Evolutionary conservation across 2,888 invertebrate species (phyloP), one percentile per base, ranked within the genome.

Genomic region (Lamellibrachia satsuma): DNA sequence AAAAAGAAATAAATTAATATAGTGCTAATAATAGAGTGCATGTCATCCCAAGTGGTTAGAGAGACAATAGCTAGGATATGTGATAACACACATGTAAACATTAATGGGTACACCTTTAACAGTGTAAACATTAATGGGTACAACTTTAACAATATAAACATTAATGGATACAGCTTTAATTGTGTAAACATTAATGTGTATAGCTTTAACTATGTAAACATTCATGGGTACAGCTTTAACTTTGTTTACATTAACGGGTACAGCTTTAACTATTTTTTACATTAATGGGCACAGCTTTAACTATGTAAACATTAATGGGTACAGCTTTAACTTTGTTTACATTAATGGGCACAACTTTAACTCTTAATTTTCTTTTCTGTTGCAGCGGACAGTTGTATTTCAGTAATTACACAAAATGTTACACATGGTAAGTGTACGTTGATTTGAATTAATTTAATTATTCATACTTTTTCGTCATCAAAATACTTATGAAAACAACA

Each of bases 401-500:
- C 75, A 75, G 75, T 75, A 75, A 75, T n/a, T 75, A 75, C 75
- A 75, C 75, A 75, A 75, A 75, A 75, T 75, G 75, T 75, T 75
- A 75, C 22, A 75, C 11, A 22, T 75, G 75, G 75, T 75, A 75
- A 75, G 75, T 75, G 75, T 39, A 39, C 39, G 39, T 75, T 75
- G 75, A 75, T 75, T 75, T 75, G 75, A 75, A 75, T 75, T n/a
- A 75, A 3, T 22, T 75, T 22, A 75, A 15, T 75, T 22, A 75
- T 22, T 75, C 22, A 22, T 75, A 39, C 39, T 39, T 39, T 39
- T 39, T 39, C 39, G 39, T 39, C 39, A 39, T 75, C 75, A 75
- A 75, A 75, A 15, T 75, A 75, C 6, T 22, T n/a, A 22, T 75
- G 15, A 6, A 22, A 22, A 6, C 15, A 22, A 75, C n/a, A 75